Base-by-base conservation (phyloP, 2,113 vertebrate genomes). In the Pitta sordida region DNA sequence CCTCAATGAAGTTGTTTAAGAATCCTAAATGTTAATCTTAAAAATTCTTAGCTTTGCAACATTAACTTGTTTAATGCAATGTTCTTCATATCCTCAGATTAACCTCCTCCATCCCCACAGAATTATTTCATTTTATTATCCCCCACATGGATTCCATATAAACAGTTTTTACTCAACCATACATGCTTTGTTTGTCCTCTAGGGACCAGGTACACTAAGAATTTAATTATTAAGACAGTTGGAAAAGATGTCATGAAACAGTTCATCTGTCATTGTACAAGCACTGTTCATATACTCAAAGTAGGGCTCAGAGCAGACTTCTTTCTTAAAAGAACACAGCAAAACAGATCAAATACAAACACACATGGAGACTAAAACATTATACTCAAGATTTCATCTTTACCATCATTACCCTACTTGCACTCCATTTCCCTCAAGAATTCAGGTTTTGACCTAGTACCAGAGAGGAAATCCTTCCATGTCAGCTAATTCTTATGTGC, bases 401-500 rank as follows among this genome's bases (percentile, higher is more conserved):
- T 44, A 44, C 44, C 44, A 44, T 44, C 44, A 44, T 87, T 69
- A 70, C 36, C 8, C 26, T 93, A 46, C 30, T 92, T 94, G 51
- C 56, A 69, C 20, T 41, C 11, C 62, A 78, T 76, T 24, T 75
- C 18, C 37, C 78, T 75, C 41, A 88, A 60, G 75, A 92, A 76
- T 80, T 76, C 41, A 64, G 41, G 59, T 75, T 86, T 91, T 88
- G 75, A 83, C 34, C 34, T 69, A 69, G 23, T 46, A 78, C 43
- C 37, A 86, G 65, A 79, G 44, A 95, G 34, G 11, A 95, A 94
- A 91, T 92, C 22, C 58, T 95, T 86, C 53, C 49, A 56, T 43
- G 53, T 82, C 53, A 83, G 67, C 79, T 69, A 88, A 94, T 82
- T 75, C 43, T 70, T 91, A 56, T 37, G 65, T 8, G 70, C 26